phyloP scores from a whole-genome alignment of 2,888 invertebrate species.

The Orchesella flavescens region DNA sequence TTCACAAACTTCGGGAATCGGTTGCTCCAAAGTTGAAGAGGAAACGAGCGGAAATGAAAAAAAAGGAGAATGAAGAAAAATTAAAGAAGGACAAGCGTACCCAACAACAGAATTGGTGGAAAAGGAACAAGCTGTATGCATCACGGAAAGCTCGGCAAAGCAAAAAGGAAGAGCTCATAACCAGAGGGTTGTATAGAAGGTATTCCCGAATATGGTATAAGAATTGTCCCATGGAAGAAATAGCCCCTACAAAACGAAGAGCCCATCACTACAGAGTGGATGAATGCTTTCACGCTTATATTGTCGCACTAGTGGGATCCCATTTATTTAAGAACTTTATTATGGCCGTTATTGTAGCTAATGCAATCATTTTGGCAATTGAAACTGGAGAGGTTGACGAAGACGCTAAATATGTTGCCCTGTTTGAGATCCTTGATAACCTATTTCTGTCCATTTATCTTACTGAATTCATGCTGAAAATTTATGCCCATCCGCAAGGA shows the following conservation, averaged over 20 bases:
- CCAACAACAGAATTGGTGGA: conserved; percentile 34
- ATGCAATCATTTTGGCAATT: conserved; percentile 67
- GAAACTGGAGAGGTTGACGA: conserved; percentile 65
- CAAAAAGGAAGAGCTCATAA: conserved; percentile 28
- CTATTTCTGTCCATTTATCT: conserved; percentile 69
- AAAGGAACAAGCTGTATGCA: conserved; percentile 20
- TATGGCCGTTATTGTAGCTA: conserved; percentile 67
- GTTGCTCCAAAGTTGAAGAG: conserved; percentile 37
- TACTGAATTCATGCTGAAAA: conserved; percentile 67
- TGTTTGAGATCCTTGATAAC: conserved; percentile 65
- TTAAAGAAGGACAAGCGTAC: neutral
- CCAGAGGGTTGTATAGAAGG: conserved; percentile 38
- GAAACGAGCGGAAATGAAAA: neutral
- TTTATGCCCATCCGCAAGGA: conserved; percentile 68
- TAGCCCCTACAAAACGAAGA: conserved; percentile 33
- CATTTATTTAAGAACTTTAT: conserved; percentile 64
- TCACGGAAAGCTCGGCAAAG: conserved; percentile 16
- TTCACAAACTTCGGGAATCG: conserved; percentile 15
- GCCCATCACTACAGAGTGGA: conserved; percentile 56
- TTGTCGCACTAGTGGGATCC: conserved; percentile 60
- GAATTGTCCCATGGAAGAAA: conserved; percentile 55
- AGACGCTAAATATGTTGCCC: conserved; percentile 8
- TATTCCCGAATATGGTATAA: conserved; percentile 65
- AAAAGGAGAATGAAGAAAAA: conserved; percentile 22
- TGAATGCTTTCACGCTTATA: conserved; percentile 65